Evolutionary conservation across 2,888 invertebrate genomes (phyloP).

Genomic region (Adela reaumurella): DNA sequence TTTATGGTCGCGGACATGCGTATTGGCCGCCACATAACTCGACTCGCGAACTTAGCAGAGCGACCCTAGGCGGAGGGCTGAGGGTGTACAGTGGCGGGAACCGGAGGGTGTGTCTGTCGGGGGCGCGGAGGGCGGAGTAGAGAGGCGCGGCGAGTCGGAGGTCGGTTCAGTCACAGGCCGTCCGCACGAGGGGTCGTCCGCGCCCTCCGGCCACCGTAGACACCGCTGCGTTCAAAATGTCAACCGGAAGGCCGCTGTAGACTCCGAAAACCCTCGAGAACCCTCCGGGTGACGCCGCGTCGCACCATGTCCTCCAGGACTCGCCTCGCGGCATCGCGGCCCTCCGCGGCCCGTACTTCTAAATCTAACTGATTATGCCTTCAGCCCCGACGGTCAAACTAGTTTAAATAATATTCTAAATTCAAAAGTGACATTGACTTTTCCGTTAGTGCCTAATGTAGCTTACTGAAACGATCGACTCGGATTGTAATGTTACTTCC

Average conservation of each 20-base stretch:
- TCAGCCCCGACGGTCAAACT: background rate
- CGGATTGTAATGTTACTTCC: slow-evolving; percentile 15
- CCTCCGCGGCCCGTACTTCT: background rate
- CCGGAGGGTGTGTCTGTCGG: background rate
- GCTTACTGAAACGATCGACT: slow-evolving; percentile 8
- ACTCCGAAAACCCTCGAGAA: no score
- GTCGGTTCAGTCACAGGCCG: slow-evolving; percentile 49
- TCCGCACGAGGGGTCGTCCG: slow-evolving; percentile 31
- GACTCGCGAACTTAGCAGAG: slow-evolving; percentile 10
- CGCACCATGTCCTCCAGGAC: no score
- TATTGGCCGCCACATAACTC: slow-evolving; percentile 29
- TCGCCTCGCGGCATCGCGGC: background rate
- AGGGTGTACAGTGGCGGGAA: slow-evolving; percentile 19
- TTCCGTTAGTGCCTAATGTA: slow-evolving; percentile 14
- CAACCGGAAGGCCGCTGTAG: no score
- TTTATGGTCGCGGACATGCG: slow-evolving; percentile 52
- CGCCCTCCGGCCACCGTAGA: no score
- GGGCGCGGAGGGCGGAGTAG: slow-evolving; percentile 28
- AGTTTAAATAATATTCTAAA: background rate
- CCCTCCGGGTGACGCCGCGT: no score
- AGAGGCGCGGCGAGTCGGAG: slow-evolving; percentile 42
- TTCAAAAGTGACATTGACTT: background rate
- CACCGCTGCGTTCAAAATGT: background rate
- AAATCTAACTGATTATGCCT: background rate
- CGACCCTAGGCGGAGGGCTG: slow-evolving; percentile 17